Base-by-base conservation (phyloP, 2,113 vertebrate genomes). In the Danionella cerebrum region DNA sequence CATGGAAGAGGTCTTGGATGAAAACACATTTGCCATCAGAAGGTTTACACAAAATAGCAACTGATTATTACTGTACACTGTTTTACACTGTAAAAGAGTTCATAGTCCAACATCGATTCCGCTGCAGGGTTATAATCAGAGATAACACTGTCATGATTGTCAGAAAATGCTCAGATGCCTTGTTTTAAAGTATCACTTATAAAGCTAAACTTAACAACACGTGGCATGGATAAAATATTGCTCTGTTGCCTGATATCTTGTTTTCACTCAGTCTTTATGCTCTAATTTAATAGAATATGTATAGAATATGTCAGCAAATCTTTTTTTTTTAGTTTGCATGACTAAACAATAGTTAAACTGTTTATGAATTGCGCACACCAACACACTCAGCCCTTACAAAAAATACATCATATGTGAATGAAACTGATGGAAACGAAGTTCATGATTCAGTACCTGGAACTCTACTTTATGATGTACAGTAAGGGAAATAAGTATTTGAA, bases 1-100 rank as follows among this genome's bases (percentile, higher is more conserved):
- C 68, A 75, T 63, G 68, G 68, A 75, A 71, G 68, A 55, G 55
- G 50, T 71, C 68, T 75, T 51, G 35, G 52, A 70, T 65, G 47
- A 60, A 60, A 70, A 70, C 72, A 75, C 72, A 57, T 55, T 36
- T 67, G 48, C 73, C 73, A 67, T 67, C 47, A 42, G 72, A 75
- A 58, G 47, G 29, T 70, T 60, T 63, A 57, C 73, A 75, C 68
- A 75, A 75, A 71, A 70, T 70, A 66, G 67, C 70, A 59, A 59
- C 63, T 55, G 39, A 70, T 62, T 67, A 67, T 50, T 55, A 75
- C n/a, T n/a, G n/a, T n/a, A n/a, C 68, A 57, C 47, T 41, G 47
- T 53, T 67, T 48, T 54, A 75, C 41, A 66, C 55, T 39, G 45
- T 41, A 55, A 65, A 62, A 41, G 47, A 11, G 59, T 74, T 41